Conservation (phyloP, 1,140 invertebrate genomes). For the Euura lappo region DNA sequence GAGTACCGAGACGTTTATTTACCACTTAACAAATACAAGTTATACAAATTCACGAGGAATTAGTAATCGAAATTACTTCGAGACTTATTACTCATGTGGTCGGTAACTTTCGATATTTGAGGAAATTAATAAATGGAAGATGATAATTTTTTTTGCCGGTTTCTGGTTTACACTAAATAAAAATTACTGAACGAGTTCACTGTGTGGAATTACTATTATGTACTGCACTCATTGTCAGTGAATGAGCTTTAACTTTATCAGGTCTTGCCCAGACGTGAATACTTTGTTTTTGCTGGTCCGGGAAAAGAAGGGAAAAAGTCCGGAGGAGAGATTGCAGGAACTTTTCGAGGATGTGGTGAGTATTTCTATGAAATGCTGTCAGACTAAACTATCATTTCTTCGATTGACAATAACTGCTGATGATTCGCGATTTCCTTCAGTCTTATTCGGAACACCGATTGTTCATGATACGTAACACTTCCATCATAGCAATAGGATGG, state of each 20-base stretch:
- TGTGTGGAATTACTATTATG: no score
- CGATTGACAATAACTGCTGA: neutral
- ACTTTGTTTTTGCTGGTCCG: conserved; percentile 74
- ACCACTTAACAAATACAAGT: no score
- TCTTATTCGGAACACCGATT: no score
- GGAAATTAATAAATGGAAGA: neutral
- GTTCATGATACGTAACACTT: no score
- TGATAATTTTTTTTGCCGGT: neutral
- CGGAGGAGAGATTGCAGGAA: conserved; percentile 63
- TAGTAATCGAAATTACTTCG: no score
- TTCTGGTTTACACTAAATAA: neutral
- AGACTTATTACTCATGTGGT: neutral
- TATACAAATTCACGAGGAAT: neutral
- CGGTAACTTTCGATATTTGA: neutral
- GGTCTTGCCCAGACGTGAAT: conserved; percentile 71
- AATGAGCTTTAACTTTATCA: conserved; percentile 34
- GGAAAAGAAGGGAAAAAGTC: conserved; percentile 71
- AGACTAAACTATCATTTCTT: neutral
- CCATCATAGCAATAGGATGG: no score
- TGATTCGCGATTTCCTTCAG: no score
- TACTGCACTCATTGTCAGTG: no score
- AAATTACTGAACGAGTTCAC: neutral
- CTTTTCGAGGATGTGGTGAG: conserved; percentile 64
- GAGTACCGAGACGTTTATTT: conserved; percentile 17
- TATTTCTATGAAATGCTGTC: conserved; percentile 12